Evolutionary conservation across 2,113 vertebrate genomes (phyloP).

Genomic region (Erythrolamprus reginae): DNA sequence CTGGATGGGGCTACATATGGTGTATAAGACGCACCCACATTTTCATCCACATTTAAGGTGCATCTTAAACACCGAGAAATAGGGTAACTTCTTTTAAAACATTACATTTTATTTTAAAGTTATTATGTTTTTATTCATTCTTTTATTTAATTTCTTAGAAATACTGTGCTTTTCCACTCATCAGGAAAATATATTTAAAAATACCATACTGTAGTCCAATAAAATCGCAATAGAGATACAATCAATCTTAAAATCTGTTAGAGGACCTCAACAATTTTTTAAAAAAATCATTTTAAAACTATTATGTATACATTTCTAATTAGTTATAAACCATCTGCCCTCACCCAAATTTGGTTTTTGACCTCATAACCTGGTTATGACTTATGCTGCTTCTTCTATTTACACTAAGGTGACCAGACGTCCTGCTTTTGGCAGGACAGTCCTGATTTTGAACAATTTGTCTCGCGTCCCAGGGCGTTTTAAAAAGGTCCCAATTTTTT

Average conservation of each 20-base stretch:
- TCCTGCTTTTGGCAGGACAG: no score
- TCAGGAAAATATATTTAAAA: neutral
- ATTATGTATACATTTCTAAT: neutral
- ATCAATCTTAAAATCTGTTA: neutral
- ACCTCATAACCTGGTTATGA: neutral
- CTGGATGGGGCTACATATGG: no score
- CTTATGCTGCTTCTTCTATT: neutral
- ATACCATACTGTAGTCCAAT: neutral
- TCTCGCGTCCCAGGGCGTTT: no score
- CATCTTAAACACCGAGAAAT: no score
- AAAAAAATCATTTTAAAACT: neutral
- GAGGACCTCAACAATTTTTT: neutral
- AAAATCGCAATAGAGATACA: neutral
- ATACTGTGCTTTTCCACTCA: neutral
- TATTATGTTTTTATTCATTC: neutral
- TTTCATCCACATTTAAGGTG: no score
- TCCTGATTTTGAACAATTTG: no score
- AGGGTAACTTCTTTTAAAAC: neutral
- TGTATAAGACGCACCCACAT: no score
- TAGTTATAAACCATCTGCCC: neutral
- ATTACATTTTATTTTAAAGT: neutral
- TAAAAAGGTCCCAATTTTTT: no score
- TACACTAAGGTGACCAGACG: no score
- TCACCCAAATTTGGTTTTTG: neutral
- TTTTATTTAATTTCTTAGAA: neutral